These are phyloP conservation scores for Drosophila rellima DNA, from an alignment of 2,888 invertebrate genomes.

Conservation along the genomic window DNA sequence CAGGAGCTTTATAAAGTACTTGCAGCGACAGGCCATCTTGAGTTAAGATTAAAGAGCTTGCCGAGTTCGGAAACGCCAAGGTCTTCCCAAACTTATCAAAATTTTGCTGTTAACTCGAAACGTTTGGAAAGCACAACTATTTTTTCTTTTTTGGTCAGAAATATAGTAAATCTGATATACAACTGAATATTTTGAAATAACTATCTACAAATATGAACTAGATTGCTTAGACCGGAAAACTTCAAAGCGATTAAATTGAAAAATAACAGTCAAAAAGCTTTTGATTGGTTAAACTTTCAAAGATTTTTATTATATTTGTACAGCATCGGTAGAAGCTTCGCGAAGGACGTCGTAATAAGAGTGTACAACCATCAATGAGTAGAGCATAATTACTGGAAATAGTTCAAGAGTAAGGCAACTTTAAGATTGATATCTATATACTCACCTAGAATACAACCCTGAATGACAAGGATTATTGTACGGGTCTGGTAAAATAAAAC, in stretches of 20 bases:
- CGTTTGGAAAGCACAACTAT: slow-evolving; percentile 8
- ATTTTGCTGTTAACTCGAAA: slow-evolving; percentile 32
- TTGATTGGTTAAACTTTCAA: background rate
- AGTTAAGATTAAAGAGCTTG: background rate
- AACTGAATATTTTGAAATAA: slow-evolving; percentile 4
- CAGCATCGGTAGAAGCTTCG: background rate
- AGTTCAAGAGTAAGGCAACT: background rate
- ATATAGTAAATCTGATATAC: background rate
- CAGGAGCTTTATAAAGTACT: slow-evolving; percentile 51
- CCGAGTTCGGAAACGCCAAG: background rate
- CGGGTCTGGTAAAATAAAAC: background rate
- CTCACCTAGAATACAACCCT: slow-evolving; percentile 13
- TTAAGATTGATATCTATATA: background rate
- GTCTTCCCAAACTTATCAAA: slow-evolving; percentile 6
- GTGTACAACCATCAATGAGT: slow-evolving; percentile 25
- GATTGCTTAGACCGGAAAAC: slow-evolving; percentile 16
- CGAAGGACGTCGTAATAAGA: background rate
- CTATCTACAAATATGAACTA: slow-evolving; percentile 3
- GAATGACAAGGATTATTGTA: background rate
- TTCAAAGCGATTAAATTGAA: background rate
- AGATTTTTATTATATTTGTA: slow-evolving; percentile 11
- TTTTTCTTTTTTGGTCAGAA: slow-evolving; percentile 6
- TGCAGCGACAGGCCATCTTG: slow-evolving; percentile 63
- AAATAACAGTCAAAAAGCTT: background rate
- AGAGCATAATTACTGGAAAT: slow-evolving; percentile 10